These are phyloP conservation scores for Antedon bifida DNA, from an alignment of 35 echinoderm and acorn worm genomes.

Conservation along the genomic window DNA sequence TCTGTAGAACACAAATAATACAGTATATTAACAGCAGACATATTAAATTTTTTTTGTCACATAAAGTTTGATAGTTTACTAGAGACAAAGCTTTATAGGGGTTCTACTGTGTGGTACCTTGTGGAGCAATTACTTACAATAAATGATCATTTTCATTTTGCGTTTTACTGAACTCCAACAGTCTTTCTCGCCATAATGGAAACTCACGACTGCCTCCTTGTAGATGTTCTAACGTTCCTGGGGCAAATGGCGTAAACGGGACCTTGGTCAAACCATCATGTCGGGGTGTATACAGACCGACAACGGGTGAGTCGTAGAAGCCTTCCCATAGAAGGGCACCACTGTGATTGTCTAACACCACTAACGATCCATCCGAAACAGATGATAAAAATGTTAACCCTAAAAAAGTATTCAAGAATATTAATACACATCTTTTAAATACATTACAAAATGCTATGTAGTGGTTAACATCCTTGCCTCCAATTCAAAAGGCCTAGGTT, in stretches of 20 bases:
- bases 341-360: constrained; percentile 52
- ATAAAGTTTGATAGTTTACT: too few species aligned
- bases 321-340: constrained; percentile 79
- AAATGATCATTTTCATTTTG: constrained; percentile 24
- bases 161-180: constrained; percentile 45
- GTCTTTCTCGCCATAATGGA: constrained; percentile 60
- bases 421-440: too few species aligned
- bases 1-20: constrained; percentile 27
- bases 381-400: constrained; percentile 81
- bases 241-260: constrained; percentile 43
- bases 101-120: too few species aligned
- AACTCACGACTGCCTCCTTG: constrained; percentile 48
- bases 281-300: constrained; percentile 52
- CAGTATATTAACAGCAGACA: too few species aligned
- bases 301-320: constrained; percentile 78
- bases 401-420: neutral
- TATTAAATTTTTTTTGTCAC: too few species aligned
- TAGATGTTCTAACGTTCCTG: constrained; percentile 56
- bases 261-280: constrained; percentile 73
- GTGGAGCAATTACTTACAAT: constrained; percentile 37
- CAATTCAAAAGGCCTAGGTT: too few species aligned
- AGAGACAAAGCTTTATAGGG: too few species aligned
- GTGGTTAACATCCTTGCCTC: too few species aligned
- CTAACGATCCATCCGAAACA: constrained; percentile 55
- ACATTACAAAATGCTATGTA: too few species aligned